Percentiles rank a stretch among this genome's conserved stretches.
These are phyloP conservation scores for Polypterus bichir DNA, from an alignment of 2,113 vertebrate species.

Conservation along the genomic window DNA sequence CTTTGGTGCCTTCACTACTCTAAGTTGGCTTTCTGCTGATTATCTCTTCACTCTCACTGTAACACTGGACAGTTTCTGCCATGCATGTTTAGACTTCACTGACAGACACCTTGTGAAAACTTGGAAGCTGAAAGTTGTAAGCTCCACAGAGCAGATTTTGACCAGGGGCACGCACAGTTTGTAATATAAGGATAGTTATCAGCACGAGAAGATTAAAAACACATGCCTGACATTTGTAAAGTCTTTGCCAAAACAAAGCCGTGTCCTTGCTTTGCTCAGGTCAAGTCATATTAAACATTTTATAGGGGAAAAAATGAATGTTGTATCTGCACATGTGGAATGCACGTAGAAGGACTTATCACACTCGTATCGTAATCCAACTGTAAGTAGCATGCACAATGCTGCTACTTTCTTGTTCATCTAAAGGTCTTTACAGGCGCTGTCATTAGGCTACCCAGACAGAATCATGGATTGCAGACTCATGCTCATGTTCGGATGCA, in stretches of 20 bases:
- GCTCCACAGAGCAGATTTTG: conserved; percentile 50
- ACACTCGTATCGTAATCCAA: conserved; percentile 9
- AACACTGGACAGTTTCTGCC: conserved; percentile 39
- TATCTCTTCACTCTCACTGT: conserved; percentile 5
- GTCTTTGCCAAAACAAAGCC: conserved; percentile 27
- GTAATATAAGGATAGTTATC: conserved; percentile 23
- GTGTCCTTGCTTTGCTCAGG: conserved; percentile 1
- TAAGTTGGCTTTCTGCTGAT: conserved; percentile 6
- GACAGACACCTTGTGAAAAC: conserved; percentile 52
- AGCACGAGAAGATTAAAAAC: conserved; percentile 33
- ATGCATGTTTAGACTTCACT: conserved; percentile 42
- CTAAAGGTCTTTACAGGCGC: background rate
- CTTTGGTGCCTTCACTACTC: background rate
- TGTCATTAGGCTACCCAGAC: no score
- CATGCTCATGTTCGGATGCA: no score
- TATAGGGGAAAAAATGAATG: conserved; percentile 24
- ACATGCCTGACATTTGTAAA: conserved; percentile 46
- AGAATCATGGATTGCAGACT: no score
- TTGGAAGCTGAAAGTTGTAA: conserved; percentile 61
- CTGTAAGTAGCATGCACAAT: conserved; percentile 13
- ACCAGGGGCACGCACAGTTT: conserved; percentile 24
- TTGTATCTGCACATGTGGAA: conserved; percentile 47
- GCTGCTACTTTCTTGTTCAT: conserved; percentile 17
- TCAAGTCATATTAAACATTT: background rate
- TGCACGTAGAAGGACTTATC: background rate